Evolutionary conservation across 2,113 vertebrate species (phyloP), one percentile per base, ranked within the genome.

Genomic region (Fulmarus glacialis): DNA sequence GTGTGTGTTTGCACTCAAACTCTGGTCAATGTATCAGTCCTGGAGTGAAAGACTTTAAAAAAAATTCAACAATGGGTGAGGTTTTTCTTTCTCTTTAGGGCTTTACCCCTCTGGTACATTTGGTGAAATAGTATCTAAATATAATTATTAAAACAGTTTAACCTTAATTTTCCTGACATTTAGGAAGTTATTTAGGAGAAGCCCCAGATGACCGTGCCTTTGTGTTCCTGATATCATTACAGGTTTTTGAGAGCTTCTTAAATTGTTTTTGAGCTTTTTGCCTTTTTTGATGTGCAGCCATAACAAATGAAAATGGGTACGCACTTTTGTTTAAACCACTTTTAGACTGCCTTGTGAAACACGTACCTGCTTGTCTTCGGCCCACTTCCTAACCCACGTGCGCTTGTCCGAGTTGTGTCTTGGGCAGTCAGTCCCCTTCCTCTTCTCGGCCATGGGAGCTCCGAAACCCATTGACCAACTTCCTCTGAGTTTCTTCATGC

Each of bases 401-500:
- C 0, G 0, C 29, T 17, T 24, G n/a, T 27, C n/a, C 0, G 0
- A 45, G 48, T 42, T 0, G 0, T 16, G 38, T 87, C 59, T 83
- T 0, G 0, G 38, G 19, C 24, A 5, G 30, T 43, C 64, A 8
- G 11, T n/a, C 56, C 38, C 34, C 56, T 45, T 75, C 43, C 22
- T 58, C 9, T 56, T 40, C 55, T 82, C 6, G 4, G 12, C 67
- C 24, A 21, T 0, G 0, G 0, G 15, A 83, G 24, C 47, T 78
- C 59, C 8, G 9, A 87, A 79, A 83, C 78, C 27, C 11, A 12
- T 5, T 81, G 55, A 77, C 53, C 24, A 48, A 13, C 43, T 83
- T 80, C 66, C 75, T 66, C 56, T 32, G 71, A 45, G 34, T 58
- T 80, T 77, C 42, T 42, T 75, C 2, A 0, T 75, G 11, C 36